A percentile compares a stretch with the other conserved stretches of the same genome.
phyloP scores from a whole-genome alignment of 2,797 vertebrate species.

The Pelochelys cantorii region DNA sequence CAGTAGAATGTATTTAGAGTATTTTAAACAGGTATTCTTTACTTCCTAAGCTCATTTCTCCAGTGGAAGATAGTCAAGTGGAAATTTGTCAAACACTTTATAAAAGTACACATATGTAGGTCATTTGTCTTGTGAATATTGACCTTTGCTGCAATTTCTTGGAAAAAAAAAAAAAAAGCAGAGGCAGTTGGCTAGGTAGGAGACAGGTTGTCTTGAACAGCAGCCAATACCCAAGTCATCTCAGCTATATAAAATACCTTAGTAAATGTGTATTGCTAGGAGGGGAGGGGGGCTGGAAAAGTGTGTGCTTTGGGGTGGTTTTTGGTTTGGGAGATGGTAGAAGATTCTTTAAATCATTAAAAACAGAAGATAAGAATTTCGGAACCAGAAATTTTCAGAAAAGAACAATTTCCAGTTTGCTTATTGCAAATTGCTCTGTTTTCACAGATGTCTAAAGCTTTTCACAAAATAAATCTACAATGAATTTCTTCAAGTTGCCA shows the following conservation, averaged over 20 bases:
- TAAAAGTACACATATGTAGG: background rate
- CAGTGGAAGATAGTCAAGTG: background rate
- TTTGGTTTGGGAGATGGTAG: background rate
- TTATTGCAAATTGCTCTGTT: background rate
- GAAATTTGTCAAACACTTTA: background rate
- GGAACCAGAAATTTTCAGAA: background rate
- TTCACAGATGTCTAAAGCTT: background rate
- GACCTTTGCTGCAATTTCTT: background rate
- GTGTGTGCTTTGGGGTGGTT: background rate
- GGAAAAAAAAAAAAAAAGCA: background rate
- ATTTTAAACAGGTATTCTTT: background rate
- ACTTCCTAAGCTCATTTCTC: background rate
- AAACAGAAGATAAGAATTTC: background rate
- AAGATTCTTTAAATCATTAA: background rate
- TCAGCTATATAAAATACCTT: background rate
- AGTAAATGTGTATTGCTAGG: background rate
- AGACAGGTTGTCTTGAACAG: background rate
- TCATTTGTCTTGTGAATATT: background rate
- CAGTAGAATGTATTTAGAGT: background rate
- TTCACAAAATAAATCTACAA: background rate
- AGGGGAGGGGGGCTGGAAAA: background rate
- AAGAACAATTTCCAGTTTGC: background rate
- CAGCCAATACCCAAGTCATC: background rate
- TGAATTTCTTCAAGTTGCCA: background rate
- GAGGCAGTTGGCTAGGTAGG: background rate